These are phyloP conservation scores for Battus philenor DNA, from an alignment of 1,140 invertebrate genomes.

Conservation along the genomic window DNA sequence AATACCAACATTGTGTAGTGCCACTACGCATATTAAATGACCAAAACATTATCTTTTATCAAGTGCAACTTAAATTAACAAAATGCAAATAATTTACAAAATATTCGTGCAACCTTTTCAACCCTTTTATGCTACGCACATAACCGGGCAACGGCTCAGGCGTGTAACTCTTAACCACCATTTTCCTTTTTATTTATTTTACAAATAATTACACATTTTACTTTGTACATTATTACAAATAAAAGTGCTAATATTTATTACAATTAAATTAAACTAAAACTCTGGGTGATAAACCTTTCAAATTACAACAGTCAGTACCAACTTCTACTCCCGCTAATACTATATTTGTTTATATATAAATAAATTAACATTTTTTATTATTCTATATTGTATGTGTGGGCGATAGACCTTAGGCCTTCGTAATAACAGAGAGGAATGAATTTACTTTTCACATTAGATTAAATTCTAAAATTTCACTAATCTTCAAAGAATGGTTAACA, in stretches of 20 bases:
- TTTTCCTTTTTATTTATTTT: neutral
- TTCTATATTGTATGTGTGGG: neutral
- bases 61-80: no score
- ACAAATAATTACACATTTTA: conserved; percentile 10
- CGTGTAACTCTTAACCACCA: no score
- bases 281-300: neutral
- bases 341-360: conserved; percentile 1
- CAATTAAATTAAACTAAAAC: neutral
- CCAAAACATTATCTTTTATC: no score
- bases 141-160: no score
- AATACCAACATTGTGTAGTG: no score
- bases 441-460: conserved; percentile 2
- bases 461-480: neutral
- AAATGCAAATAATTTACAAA: no score
- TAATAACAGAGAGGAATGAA: neutral
- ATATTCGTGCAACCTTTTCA: no score
- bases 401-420: conserved; percentile 3
- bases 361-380: neutral
- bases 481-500: conserved; percentile 8
- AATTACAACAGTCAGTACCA: conserved; percentile 3
- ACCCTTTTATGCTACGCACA: no score
- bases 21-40: no score
- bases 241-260: neutral
- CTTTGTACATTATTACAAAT: neutral
- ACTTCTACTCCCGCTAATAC: neutral